Percentiles rank a stretch among this genome's conserved stretches.
Conservation (phyloP, 2,113 vertebrate species). For the Plecotus auritus region DNA sequence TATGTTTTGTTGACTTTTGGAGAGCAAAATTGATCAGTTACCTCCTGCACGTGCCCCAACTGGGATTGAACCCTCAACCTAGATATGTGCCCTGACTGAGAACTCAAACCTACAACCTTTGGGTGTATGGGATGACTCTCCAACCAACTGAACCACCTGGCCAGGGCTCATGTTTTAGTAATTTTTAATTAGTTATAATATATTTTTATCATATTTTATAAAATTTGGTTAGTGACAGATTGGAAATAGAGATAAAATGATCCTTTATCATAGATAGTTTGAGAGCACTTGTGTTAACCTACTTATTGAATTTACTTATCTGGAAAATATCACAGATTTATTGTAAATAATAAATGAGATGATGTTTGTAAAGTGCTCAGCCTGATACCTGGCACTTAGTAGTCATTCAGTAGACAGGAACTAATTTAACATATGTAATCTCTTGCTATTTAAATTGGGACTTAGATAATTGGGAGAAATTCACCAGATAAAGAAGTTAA, state of each 20-base stretch:
- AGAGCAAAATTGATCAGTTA: background rate
- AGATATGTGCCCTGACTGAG: background rate
- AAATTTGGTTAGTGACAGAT: background rate
- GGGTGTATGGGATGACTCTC: background rate
- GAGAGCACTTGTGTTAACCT: background rate
- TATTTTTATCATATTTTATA: background rate
- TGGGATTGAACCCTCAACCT: background rate
- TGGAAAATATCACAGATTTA: background rate
- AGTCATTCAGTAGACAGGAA: background rate
- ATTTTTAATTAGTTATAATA: background rate
- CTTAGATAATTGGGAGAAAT: background rate
- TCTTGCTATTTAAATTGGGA: background rate
- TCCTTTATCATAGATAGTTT: background rate
- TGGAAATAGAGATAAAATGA: background rate
- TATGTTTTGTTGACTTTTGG: background rate
- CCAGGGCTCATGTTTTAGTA: background rate
- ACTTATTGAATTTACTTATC: background rate
- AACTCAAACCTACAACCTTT: background rate
- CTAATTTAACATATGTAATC: background rate
- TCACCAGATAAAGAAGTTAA: background rate
- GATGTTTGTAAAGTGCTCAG: background rate
- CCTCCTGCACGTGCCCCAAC: background rate
- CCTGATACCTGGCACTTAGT: background rate
- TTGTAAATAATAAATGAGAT: slow-evolving; percentile 8
- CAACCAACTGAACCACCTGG: background rate